Percentiles rank a stretch among this genome's conserved stretches.
Conservation (phyloP, 2,888 invertebrate genomes). For the Portevinia maculata region DNA sequence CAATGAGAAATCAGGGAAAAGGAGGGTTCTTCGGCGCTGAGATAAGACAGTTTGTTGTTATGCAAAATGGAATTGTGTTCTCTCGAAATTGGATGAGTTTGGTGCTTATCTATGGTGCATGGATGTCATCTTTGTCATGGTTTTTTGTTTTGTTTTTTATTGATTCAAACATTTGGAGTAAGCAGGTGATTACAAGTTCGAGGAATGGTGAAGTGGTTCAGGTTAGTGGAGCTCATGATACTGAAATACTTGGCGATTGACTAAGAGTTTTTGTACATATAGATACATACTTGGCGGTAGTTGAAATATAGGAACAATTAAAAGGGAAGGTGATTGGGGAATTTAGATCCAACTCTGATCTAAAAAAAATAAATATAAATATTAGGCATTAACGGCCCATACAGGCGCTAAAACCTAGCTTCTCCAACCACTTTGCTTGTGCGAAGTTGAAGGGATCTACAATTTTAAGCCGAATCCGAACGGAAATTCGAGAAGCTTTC, state of each 20-base stretch:
- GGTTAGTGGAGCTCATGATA: slow-evolving; percentile 6
- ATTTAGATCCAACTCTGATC: no score
- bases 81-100: slow-evolving; percentile 20
- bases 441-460: no score
- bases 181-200: slow-evolving; percentile 33
- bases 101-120: neutral
- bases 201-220: neutral
- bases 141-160: neutral
- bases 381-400: no score
- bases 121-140: slow-evolving; percentile 24
- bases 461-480: no score
- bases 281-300: no score
- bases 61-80: slow-evolving; percentile 11
- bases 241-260: neutral
- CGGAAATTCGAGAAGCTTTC: no score
- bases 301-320: no score
- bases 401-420: no score
- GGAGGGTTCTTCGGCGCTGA: slow-evolving; percentile 19
- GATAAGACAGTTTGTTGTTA: slow-evolving; percentile 7
- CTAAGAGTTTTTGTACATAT: no score
- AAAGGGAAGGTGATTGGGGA: no score
- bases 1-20: slow-evolving; percentile 42
- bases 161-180: neutral
- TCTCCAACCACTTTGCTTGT: no score
- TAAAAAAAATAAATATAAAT: no score